phyloP scores from a whole-genome alignment of 1,140 invertebrate species.

The Drosophila gunungcola region DNA sequence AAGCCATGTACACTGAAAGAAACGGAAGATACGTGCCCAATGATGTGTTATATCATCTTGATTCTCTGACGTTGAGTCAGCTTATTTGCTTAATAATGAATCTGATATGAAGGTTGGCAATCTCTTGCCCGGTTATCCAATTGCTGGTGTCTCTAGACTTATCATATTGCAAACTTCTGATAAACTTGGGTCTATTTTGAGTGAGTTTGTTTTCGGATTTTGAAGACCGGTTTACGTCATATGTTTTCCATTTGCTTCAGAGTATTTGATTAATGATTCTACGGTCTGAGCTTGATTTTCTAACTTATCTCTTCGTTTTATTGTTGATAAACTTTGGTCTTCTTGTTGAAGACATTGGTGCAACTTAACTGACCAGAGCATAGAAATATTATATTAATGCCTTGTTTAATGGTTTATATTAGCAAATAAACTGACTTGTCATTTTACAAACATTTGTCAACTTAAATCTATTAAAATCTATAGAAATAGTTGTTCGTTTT shows the following conservation, averaged over 20 bases:
- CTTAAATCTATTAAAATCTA: no score
- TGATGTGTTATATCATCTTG: constrained; percentile 7
- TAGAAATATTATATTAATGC: no score
- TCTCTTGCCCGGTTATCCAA: constrained; percentile 17
- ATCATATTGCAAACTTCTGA: constrained; percentile 15
- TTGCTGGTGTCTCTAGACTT: constrained; percentile 1
- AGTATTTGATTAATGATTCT: constrained; percentile 9
- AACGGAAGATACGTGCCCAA: constrained; percentile 20
- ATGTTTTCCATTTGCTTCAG: constrained; percentile 6
- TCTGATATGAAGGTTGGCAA: constrained; percentile 13
- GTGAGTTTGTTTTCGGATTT: background rate
- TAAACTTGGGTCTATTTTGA: constrained; percentile 10
- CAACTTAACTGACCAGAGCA: no score
- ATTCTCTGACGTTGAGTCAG: constrained; percentile 19
- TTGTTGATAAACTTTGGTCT: background rate
- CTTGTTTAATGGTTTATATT: no score
- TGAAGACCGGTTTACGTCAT: constrained; percentile 12
- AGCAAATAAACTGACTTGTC: no score
- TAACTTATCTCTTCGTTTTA: background rate
- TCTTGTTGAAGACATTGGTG: background rate
- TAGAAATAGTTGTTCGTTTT: no score
- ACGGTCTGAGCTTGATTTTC: background rate
- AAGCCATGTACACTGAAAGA: constrained; percentile 33
- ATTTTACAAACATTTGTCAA: no score
- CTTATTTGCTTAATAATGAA: constrained; percentile 12